Conservation (phyloP, 1,140 invertebrate species). For the Campodea augens region DNA sequence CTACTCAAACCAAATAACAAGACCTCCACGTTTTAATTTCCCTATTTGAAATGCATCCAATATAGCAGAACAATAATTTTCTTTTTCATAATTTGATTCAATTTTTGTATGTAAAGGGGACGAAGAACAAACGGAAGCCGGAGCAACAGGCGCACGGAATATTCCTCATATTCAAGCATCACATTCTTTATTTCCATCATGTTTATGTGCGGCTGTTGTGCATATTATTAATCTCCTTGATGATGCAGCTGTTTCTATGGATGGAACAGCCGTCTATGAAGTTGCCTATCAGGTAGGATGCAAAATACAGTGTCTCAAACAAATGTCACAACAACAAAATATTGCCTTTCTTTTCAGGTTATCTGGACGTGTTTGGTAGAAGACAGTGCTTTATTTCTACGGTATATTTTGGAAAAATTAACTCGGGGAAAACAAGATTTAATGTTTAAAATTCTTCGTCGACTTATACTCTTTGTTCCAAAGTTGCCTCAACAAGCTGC, state of each 20-base stretch:
- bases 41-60: too few relatives aligned
- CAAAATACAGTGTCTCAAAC: background rate
- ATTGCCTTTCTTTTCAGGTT: conserved; percentile 34
- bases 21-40: too few relatives aligned
- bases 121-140: conserved; percentile 48
- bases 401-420: conserved; percentile 87
- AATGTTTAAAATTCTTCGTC: conserved; percentile 82
- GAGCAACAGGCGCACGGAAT: conserved; percentile 32
- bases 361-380: conserved; percentile 97
- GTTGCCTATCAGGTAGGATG: conserved; percentile 56
- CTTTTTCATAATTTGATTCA: background rate
- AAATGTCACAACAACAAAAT: background rate
- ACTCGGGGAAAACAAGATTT: conserved; percentile 89
- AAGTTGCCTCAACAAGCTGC: conserved; percentile 91
- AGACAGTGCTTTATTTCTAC: conserved; percentile 86
- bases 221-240: conserved; percentile 88
- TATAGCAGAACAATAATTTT: too few relatives aligned
- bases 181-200: conserved; percentile 89
- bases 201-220: conserved; percentile 82
- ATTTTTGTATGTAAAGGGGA: conserved; percentile 19
- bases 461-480: conserved; percentile 81
- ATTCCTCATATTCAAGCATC: conserved; percentile 66
- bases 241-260: conserved; percentile 84
- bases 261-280: conserved; percentile 80
- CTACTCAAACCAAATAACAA: too few relatives aligned